Evolutionary conservation across 2,888 invertebrate species (phyloP), one percentile per base, ranked within the genome.

Genomic region (Yponomeuta cagnagella): DNA sequence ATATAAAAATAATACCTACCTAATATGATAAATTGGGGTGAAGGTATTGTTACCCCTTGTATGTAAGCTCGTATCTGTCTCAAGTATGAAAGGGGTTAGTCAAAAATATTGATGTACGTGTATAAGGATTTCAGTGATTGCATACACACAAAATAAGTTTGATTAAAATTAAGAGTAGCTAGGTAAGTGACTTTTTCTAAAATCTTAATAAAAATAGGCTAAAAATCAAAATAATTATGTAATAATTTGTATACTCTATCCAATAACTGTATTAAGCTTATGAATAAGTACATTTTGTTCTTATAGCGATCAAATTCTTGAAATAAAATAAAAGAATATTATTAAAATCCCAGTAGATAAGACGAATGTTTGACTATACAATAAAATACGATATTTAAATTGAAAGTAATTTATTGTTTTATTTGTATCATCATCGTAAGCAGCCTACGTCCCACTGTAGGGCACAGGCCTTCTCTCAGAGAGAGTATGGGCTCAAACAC

Each of bases 251-350:
- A 52, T 52, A 52, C 10, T 52, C 52, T 52, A 52, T 52, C 52
- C 52, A 52, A 6, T 52, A 52, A 52, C 12, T 52, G 52, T 52
- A 4, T 52, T 52, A 52, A 52, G 52, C 15, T 3, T 52, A 52
- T 4, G 52, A 52, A 52, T 52, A 52, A 52, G 52, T 52, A 52
- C 52, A 52, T 52, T 52, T 52, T 52, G 52, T 52, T 52, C 12
- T 52, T 69, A 30, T 69, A 52, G 69, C 52, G 69, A 69, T 69
- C 70, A 58, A 66, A 64, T 63, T 63, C 43, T 70, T 70, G 58
- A 30, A 63, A 70, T 63, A 12, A 37, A 63, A 48, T 52, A 70
- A 33, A 70, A 15, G 3, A 52, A 15, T 52, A 15, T 52, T 15
- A 52, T 52, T 52, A 52, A 52, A 52, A 52, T 52, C 52, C 52